A percentile compares a stretch with the other conserved stretches of the same genome.
These are phyloP conservation scores for Drosophila sp. DNA, from an alignment of 1,140 invertebrate genomes.

Conservation along the genomic window DNA sequence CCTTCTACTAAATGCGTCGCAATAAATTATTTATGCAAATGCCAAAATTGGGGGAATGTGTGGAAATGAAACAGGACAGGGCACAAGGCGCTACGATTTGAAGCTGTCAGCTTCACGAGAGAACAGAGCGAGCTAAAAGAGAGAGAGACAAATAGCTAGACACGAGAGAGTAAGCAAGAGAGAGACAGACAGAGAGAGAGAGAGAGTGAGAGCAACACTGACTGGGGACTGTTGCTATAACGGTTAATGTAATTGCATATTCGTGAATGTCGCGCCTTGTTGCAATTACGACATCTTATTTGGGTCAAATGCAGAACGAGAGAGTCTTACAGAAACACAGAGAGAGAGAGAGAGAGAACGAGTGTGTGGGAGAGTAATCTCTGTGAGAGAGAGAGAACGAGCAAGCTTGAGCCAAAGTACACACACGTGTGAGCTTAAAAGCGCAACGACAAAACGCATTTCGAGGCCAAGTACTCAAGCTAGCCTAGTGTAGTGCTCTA, in stretches of 20 bases:
- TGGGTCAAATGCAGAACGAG: conserved; percentile 62
- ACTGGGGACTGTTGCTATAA: conserved; percentile 57
- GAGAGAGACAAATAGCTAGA: neutral
- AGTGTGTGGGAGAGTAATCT: conserved; percentile 10
- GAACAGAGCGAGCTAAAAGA: neutral
- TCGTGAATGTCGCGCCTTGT: conserved; percentile 72
- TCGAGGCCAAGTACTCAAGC: conserved; percentile 71
- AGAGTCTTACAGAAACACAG: conserved; percentile 30
- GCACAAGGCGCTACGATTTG: conserved; percentile 25
- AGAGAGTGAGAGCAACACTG: conserved; percentile 16
- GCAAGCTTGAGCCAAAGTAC: conserved; percentile 20
- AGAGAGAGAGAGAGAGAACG: conserved; percentile 20
- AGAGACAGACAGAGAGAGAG: conserved; percentile 14
- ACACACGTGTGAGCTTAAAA: conserved; percentile 33
- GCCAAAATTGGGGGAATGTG: conserved; percentile 31
- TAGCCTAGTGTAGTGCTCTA: conserved; percentile 23
- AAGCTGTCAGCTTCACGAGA: conserved; percentile 27
- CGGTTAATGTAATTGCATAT: conserved; percentile 68
- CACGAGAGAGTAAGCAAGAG: neutral
- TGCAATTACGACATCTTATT: conserved; percentile 81
- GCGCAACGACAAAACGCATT: conserved; percentile 43
- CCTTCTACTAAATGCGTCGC: conserved; percentile 62
- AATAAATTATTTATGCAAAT: conserved; percentile 67
- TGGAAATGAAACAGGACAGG: conserved; percentile 38
- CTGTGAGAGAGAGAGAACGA: conserved; percentile 27